Conservation (phyloP, 2,888 invertebrate species). For the Entomobrya multifasciata region DNA sequence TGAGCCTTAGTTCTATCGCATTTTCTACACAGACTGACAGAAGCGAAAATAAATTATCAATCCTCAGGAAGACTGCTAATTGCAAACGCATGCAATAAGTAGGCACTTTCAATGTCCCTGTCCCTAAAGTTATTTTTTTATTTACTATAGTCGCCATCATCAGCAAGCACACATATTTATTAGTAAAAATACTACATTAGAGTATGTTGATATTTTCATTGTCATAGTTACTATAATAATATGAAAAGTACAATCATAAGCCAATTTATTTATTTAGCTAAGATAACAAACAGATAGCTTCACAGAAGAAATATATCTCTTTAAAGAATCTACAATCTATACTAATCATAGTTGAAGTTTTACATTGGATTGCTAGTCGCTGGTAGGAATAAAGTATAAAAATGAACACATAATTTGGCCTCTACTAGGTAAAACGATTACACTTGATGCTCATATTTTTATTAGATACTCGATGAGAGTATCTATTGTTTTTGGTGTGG, state of each 20-base stretch:
- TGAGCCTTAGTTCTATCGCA: constrained; percentile 10
- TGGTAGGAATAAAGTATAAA: too few species aligned
- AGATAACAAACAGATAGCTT: neutral
- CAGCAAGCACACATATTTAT: neutral
- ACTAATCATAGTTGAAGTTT: too few species aligned
- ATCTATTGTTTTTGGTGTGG: too few species aligned
- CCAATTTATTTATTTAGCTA: neutral
- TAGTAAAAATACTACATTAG: neutral
- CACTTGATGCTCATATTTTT: neutral
- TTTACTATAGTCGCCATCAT: neutral
- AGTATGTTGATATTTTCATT: too few species aligned
- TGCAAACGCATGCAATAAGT: constrained; percentile 37
- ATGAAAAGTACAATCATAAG: neutral
- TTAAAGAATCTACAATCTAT: neutral
- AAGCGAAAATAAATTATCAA: constrained; percentile 20
- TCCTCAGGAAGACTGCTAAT: constrained; percentile 29
- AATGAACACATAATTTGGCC: constrained; percentile 20
- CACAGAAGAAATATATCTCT: neutral
- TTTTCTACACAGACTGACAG: neutral
- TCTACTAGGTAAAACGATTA: neutral
- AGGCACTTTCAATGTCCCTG: constrained; percentile 3
- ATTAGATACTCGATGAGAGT: too few species aligned
- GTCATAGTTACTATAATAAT: too few species aligned
- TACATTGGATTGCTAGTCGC: constrained; percentile 5
- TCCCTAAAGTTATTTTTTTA: neutral